Conservation (phyloP, 2,113 vertebrate genomes). For the Plecotus auritus region DNA sequence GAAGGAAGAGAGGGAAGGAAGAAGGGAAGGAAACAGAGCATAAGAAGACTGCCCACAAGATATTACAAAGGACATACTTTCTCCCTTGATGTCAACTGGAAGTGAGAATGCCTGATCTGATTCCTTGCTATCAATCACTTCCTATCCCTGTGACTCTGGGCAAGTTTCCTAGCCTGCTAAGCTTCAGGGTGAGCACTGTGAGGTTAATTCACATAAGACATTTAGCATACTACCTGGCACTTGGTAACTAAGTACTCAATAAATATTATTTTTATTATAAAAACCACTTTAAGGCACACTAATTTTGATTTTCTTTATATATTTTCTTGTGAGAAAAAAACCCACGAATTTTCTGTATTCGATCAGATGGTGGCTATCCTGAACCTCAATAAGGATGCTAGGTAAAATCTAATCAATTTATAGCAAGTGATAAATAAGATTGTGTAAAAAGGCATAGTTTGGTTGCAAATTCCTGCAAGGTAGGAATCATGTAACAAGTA, state of each 20-base stretch:
- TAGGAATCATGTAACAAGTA: not conserved
- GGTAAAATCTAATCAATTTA: not conserved
- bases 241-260: not conserved
- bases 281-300: not conserved
- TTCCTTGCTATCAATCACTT: not conserved
- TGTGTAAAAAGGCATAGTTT: not conserved
- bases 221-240: not conserved
- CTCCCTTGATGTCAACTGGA: not conserved
- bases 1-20: not conserved
- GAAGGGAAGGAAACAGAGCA: not conserved
- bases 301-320: constrained; percentile 6
- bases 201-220: not conserved
- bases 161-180: not conserved
- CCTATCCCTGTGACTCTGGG: not conserved
- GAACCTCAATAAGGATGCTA: not conserved
- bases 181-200: not conserved
- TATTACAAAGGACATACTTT: constrained; percentile 20
- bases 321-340: not conserved
- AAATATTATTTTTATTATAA: constrained; percentile 15
- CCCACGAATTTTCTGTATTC: not conserved
- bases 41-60: not conserved
- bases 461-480: not conserved
- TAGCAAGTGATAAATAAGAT: not conserved
- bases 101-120: not conserved
- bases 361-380: constrained; percentile 1